phyloP scores from a whole-genome alignment of 2,113 vertebrate species.

The Syrrhaptes paradoxus region DNA sequence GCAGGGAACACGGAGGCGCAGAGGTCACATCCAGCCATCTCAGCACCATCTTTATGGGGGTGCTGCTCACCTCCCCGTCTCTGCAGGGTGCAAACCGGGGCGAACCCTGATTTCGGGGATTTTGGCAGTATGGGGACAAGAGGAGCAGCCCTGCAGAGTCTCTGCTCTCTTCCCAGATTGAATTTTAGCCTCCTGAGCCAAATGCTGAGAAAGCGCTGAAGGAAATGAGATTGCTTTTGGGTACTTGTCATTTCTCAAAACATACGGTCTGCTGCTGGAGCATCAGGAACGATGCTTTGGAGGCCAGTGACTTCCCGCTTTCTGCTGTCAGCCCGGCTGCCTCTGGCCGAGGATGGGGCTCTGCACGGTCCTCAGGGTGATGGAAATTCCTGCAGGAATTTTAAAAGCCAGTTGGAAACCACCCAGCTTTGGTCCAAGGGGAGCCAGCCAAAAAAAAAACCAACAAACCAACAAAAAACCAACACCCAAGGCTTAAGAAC shows the following conservation, averaged over 20 bases:
- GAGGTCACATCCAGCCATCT: neutral
- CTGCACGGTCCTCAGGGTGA: neutral
- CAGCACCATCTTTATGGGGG: accelerated
- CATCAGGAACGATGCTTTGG: neutral
- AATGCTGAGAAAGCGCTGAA: slow-evolving; percentile 16
- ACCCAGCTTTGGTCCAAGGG: neutral
- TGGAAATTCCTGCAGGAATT: neutral
- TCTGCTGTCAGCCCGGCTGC: neutral
- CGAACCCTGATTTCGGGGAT: neutral
- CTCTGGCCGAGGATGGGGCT: neutral
- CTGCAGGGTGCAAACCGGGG: neutral
- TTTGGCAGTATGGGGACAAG: neutral
- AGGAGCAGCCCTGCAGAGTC: neutral
- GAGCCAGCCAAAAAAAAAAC: neutral
- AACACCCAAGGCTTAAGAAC: neutral
- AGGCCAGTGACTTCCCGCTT: neutral
- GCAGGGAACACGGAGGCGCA: accelerated
- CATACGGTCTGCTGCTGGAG: neutral
- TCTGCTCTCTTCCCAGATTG: neutral
- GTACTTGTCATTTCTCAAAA: neutral
- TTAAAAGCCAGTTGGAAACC: neutral
- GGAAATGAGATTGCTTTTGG: neutral
- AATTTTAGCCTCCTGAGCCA: neutral
- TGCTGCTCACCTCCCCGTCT: accelerated
- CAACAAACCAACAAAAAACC: no score